These are phyloP conservation scores for Drosophila ironensis DNA, from an alignment of 1,140 invertebrate genomes.

Conservation along the genomic window DNA sequence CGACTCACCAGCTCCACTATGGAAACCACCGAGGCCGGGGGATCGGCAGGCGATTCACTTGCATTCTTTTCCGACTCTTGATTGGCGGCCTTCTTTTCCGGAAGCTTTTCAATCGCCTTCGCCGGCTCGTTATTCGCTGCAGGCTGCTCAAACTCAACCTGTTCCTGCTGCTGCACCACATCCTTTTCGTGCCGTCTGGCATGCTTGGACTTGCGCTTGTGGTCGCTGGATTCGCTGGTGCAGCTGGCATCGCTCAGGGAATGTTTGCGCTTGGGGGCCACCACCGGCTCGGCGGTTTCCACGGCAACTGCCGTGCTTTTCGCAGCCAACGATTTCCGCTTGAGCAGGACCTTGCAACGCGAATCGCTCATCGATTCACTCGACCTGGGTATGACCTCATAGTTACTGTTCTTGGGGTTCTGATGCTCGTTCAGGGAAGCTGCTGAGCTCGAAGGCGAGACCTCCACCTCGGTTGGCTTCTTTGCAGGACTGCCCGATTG, in stretches of 20 bases:
- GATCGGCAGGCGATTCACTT: too few species aligned
- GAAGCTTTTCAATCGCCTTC: neutral
- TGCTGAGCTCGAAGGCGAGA: neutral
- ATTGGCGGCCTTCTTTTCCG: neutral
- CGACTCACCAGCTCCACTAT: conserved; percentile 65
- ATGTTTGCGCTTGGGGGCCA: conserved; percentile 48
- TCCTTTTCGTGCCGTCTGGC: conserved; percentile 11
- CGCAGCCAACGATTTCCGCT: conserved; percentile 64
- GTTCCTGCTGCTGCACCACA: too few species aligned
- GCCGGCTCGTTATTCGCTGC: neutral
- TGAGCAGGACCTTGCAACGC: conserved; percentile 69
- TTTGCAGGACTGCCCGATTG: conserved; percentile 51
- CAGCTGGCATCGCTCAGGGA: conserved; percentile 56
- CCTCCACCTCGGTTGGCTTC: conserved; percentile 16
- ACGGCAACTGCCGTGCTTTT: conserved; percentile 4
- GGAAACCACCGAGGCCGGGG: conserved; percentile 43
- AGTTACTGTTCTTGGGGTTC: conserved; percentile 63
- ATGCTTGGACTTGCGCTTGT: conserved; percentile 43
- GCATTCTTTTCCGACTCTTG: neutral
- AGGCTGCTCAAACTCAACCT: neutral
- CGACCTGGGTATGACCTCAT: conserved; percentile 61
- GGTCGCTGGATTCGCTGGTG: conserved; percentile 48
- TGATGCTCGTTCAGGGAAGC: conserved; percentile 17
- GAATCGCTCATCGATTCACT: conserved; percentile 55
- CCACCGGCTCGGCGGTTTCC: neutral